These are phyloP conservation scores for Cercocebus atys DNA, from an alignment of 2,113 vertebrate species.

Conservation along the genomic window DNA sequence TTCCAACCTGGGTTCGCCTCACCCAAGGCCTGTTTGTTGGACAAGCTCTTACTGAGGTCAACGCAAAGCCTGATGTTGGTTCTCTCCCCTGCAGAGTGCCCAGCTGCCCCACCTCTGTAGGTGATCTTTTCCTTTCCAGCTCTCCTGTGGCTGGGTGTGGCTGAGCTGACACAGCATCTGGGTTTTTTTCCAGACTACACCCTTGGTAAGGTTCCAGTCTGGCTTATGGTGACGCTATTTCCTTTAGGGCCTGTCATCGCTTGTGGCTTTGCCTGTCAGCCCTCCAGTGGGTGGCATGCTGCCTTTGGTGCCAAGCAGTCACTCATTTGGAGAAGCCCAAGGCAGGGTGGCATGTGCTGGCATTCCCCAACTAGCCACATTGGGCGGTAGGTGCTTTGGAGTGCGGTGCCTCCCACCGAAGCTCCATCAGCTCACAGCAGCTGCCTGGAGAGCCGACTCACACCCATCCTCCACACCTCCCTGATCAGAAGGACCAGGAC, in stretches of 20 bases:
- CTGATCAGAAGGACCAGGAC: neutral
- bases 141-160: neutral
- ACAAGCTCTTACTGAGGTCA: neutral
- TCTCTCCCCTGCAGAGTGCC: neutral
- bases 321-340: neutral
- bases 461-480: fast-evolving
- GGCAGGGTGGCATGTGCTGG: neutral
- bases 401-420: neutral
- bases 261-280: neutral
- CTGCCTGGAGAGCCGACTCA: neutral
- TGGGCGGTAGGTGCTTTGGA: neutral
- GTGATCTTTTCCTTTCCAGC: neutral
- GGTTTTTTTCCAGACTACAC: neutral
- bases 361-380: fast-evolving
- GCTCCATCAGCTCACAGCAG: fast-evolving
- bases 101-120: fast-evolving
- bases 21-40: neutral
- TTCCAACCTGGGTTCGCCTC: neutral
- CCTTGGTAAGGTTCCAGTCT: neutral
- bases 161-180: neutral
- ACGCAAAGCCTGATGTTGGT: fast-evolving
- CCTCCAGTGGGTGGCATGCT: neutral
- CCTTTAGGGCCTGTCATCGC: neutral
- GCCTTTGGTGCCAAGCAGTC: neutral
- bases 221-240: neutral